These are phyloP conservation scores for Drosophila parvula DNA, from an alignment of 1,140 invertebrate species.

Conservation along the genomic window DNA sequence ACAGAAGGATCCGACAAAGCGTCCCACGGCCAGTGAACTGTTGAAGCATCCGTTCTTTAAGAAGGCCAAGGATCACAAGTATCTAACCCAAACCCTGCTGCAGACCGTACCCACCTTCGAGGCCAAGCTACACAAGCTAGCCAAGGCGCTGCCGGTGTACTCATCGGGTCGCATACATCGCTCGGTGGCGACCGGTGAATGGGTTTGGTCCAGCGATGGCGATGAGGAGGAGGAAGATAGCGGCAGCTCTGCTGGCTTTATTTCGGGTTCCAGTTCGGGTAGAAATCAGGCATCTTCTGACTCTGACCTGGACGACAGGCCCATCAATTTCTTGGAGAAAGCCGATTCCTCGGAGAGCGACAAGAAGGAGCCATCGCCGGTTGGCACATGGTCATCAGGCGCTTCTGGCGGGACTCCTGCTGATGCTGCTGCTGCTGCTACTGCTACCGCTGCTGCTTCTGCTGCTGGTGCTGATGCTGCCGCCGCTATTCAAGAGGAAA, in stretches of 20 bases:
- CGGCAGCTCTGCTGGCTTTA: conserved; percentile 14
- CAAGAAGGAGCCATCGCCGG: conserved; percentile 68
- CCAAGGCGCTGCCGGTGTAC: conserved; percentile 91
- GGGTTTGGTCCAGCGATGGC: conserved; percentile 96
- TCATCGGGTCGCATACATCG: conserved; percentile 95
- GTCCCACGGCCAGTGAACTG: conserved; percentile 97
- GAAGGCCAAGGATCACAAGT: conserved; percentile 99
- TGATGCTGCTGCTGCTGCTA: neutral
- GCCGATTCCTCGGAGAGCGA: conserved; percentile 86
- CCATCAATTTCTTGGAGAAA: conserved; percentile 85
- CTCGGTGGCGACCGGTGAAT: conserved; percentile 96
- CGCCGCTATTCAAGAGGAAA: conserved; percentile 39
- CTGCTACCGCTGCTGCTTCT: neutral
- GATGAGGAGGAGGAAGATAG: conserved; percentile 84
- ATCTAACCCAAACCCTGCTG: conserved; percentile 95
- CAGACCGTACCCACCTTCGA: conserved; percentile 93
- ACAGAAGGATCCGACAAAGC: conserved; percentile 96
- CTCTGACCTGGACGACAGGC: conserved; percentile 84
- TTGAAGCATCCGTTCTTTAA: conserved; percentile 99
- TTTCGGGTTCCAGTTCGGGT: conserved; percentile 10
- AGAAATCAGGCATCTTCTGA: conserved; percentile 74
- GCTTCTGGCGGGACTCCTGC: neutral
- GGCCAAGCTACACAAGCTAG: conserved; percentile 94
- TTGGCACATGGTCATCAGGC: conserved; percentile 58
- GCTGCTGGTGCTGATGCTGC: neutral